These are phyloP conservation scores for Acanthosoma haemorrhoidale DNA, from an alignment of 2,888 invertebrate genomes.

Conservation along the genomic window DNA sequence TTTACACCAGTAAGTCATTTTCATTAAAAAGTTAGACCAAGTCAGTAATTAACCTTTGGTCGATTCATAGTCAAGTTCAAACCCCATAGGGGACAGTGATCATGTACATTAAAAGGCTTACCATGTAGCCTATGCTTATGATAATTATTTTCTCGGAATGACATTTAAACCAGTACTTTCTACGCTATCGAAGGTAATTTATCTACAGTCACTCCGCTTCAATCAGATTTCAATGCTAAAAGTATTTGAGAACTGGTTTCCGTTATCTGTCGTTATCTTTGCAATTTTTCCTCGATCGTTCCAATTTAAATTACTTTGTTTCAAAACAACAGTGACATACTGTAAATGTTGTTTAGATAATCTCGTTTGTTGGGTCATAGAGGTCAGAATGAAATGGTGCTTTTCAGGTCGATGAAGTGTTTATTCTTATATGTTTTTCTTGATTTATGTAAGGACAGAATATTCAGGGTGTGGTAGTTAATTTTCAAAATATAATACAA, in stretches of 20 bases:
- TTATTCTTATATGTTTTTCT: conserved; percentile 5
- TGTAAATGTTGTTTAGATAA: not conserved
- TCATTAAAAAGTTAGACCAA: no score
- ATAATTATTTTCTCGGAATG: not conserved
- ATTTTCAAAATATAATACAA: not conserved
- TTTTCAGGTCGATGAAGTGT: not conserved
- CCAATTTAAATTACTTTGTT: not conserved
- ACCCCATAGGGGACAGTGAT: no score
- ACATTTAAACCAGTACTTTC: not conserved
- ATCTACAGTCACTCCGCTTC: not conserved
- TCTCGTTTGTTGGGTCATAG: not conserved
- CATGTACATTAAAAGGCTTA: not conserved
- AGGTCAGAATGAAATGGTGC: not conserved
- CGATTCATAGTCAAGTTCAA: no score
- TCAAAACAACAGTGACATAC: conserved; percentile 12
- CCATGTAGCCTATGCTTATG: not conserved
- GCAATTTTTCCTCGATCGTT: not conserved
- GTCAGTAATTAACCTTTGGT: no score
- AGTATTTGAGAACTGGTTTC: conserved; percentile 4
- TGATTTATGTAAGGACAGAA: not conserved
- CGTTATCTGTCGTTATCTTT: not conserved
- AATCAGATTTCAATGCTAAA: conserved; percentile 6
- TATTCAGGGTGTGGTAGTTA: not conserved
- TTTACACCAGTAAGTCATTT: no score
- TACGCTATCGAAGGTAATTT: conserved; percentile 1